Evolutionary conservation across 1,140 invertebrate species (phyloP).

Genomic region (Hypothenemus hampei): DNA sequence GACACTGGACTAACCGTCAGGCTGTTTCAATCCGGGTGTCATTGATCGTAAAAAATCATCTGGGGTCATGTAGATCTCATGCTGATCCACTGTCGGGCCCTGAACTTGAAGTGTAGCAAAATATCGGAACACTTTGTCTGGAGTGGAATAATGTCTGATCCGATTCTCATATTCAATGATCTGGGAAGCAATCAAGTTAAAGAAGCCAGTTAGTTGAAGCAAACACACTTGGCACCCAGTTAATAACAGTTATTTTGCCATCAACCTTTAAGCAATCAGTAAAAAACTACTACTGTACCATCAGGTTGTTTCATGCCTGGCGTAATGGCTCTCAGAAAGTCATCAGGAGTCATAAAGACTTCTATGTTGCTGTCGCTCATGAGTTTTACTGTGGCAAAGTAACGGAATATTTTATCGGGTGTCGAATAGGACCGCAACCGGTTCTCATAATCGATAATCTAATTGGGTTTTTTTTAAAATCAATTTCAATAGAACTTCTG

Average conservation of each 20-base stretch:
- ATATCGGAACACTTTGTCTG: constrained; percentile 99
- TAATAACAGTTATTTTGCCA: not conserved
- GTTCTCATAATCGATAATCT: constrained; percentile 99
- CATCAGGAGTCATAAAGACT: constrained; percentile 96
- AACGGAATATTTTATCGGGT: constrained; percentile 98
- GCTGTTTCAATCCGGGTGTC: not conserved
- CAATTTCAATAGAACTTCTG: too few relatives aligned
- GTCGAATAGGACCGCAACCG: constrained; percentile 92
- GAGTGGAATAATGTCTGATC: constrained; percentile 96
- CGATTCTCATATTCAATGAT: constrained; percentile 99
- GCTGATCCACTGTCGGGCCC: constrained; percentile 47
- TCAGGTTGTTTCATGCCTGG: constrained; percentile 96
- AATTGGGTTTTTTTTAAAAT: too few relatives aligned
- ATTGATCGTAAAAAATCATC: not conserved
- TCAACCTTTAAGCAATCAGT: not conserved
- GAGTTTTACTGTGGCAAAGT: constrained; percentile 96
- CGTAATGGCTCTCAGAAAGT: constrained; percentile 94
- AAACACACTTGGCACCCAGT: not conserved
- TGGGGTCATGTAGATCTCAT: not conserved
- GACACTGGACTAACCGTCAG: not conserved
- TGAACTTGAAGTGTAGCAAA: constrained; percentile 97
- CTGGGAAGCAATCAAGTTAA: constrained; percentile 51
- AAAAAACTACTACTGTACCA: too few relatives aligned
- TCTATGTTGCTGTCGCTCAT: constrained; percentile 67
- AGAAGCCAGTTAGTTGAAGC: not conserved